These are phyloP conservation scores for Mormyrus lacerda DNA, from an alignment of 2,113 vertebrate genomes.

Conservation along the genomic window DNA sequence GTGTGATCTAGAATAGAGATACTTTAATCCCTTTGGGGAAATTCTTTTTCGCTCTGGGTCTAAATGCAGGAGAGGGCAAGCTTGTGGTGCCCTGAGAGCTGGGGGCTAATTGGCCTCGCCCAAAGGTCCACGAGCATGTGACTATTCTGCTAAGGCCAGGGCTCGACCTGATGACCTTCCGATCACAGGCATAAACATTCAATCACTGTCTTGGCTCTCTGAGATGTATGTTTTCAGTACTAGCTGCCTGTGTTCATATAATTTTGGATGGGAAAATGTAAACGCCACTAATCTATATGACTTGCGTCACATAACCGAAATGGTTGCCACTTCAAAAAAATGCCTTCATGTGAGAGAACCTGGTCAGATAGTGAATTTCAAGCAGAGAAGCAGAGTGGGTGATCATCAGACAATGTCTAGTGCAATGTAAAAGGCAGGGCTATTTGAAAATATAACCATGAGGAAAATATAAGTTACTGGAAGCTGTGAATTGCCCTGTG, in stretches of 20 bases:
- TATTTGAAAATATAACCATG: background rate
- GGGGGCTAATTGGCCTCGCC: background rate
- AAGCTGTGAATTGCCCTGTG: no score
- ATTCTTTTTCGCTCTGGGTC: background rate
- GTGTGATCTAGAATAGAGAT: background rate
- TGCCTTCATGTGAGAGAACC: background rate
- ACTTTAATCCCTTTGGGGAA: background rate
- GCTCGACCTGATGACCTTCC: background rate
- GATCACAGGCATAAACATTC: background rate
- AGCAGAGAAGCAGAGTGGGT: background rate
- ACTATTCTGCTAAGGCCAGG: background rate
- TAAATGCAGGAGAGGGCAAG: background rate
- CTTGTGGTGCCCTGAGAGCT: background rate
- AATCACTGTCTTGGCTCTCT: background rate
- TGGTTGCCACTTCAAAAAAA: background rate
- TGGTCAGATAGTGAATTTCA: background rate
- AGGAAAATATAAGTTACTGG: background rate
- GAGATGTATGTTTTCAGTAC: background rate
- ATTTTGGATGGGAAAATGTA: background rate
- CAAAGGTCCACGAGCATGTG: background rate
- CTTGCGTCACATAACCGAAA: background rate
- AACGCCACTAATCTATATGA: background rate
- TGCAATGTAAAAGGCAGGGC: background rate
- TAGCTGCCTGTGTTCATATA: background rate
- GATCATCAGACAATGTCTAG: background rate